These are phyloP conservation scores for Caenorhabditis angaria DNA, from an alignment of 2,888 invertebrate genomes.

Conservation along the genomic window DNA sequence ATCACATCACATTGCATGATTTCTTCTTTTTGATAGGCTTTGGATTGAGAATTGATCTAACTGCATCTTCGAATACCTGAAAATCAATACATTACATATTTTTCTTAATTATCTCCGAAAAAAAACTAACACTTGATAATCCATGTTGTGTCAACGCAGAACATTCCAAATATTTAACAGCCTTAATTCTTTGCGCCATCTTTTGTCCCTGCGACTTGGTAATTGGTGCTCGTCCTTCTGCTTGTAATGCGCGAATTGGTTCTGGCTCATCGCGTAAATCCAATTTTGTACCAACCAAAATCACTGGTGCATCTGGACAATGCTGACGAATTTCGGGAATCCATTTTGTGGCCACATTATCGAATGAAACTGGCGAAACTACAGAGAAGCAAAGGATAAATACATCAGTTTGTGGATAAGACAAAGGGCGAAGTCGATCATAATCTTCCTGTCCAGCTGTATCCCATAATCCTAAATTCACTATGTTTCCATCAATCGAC, in stretches of 20 bases:
- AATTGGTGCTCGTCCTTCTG: conserved; percentile 81
- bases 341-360: conserved; percentile 99
- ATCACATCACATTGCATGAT: conserved; percentile 63
- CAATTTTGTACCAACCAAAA: conserved; percentile 99
- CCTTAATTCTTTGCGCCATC: conserved; percentile 88
- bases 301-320: conserved; percentile 98
- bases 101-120: background rate
- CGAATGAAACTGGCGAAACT: conserved; percentile 97
- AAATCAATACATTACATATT: no score
- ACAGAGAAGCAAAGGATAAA: conserved; percentile 99
- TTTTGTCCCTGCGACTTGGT: conserved; percentile 98
- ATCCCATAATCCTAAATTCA: conserved; percentile 96
- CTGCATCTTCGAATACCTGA: conserved; percentile 97
- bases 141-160: conserved; percentile 98
- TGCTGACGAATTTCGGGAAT: conserved; percentile 99
- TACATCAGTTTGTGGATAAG: conserved; percentile 97
- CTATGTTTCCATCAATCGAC: conserved; percentile 96
- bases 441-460: conserved; percentile 89
- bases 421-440: conserved; percentile 91
- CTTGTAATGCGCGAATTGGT: conserved; percentile 25
- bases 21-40: conserved; percentile 85
- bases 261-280: conserved; percentile 95
- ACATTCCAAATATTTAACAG: conserved; percentile 99
- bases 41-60: conserved; percentile 93
- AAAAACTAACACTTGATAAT: conserved; percentile 81